A percentile compares a stretch with the other conserved stretches of the same genome.
Evolutionary conservation across 2,113 vertebrate species (phyloP).

Genomic region (human): DNA sequence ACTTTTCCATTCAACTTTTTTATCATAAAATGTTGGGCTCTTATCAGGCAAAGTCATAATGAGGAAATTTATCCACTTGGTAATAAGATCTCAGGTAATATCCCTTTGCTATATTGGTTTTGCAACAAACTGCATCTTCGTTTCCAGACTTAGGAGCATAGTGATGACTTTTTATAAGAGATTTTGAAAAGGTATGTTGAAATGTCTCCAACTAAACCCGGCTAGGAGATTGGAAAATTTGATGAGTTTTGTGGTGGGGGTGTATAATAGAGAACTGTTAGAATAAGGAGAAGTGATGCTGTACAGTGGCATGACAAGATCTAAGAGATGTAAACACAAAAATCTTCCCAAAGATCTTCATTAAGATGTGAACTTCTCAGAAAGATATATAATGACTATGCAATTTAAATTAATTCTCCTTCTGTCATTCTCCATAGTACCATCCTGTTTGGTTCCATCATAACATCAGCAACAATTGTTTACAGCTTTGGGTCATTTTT

Average conservation of each 20-base stretch:
- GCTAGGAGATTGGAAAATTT: not conserved
- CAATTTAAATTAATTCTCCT: not conserved
- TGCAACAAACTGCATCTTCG: not conserved
- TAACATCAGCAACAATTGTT: not conserved
- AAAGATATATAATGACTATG: not conserved
- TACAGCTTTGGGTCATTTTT: not conserved
- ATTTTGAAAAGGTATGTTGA: constrained; percentile 19
- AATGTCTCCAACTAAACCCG: not conserved
- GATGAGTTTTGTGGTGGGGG: not conserved
- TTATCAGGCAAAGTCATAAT: constrained; percentile 35
- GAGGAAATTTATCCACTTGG: not conserved
- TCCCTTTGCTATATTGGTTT: not conserved
- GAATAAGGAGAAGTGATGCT: not conserved
- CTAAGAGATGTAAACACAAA: not conserved
- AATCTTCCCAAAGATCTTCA: not conserved
- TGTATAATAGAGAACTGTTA: not conserved
- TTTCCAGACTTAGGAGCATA: not conserved
- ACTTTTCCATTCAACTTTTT: constrained; percentile 37
- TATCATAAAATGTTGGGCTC: constrained; percentile 53
- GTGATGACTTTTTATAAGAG: not conserved
- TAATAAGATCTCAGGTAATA: constrained; percentile 52
- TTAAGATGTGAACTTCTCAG: not conserved
- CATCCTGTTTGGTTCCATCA: not conserved
- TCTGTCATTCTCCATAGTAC: not conserved
- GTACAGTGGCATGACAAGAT: not conserved